Conservation (phyloP, 2,113 vertebrate genomes). For the Catharus bicknelli region DNA sequence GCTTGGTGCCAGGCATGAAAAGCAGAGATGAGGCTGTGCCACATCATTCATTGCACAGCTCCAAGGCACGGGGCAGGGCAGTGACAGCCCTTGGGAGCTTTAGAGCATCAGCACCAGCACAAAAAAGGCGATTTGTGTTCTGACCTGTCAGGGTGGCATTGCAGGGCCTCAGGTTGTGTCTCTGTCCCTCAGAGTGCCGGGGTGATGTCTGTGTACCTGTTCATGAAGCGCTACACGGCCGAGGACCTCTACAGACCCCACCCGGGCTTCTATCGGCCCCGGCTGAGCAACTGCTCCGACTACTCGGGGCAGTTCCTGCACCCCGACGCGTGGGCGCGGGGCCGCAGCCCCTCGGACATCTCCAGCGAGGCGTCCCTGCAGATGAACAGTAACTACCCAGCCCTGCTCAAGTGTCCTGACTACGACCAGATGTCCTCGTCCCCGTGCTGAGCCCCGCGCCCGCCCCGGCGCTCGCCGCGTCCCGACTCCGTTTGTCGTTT, state of each 20-base stretch:
- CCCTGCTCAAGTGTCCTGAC: conserved; percentile 89
- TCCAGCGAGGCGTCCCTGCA: conserved; percentile 89
- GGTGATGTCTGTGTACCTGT: conserved; percentile 92
- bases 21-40: neutral
- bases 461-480: neutral
- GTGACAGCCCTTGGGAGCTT: accelerated
- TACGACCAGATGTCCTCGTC: conserved; percentile 93
- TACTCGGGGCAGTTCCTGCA: conserved; percentile 92
- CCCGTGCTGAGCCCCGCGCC: conserved; percentile 79
- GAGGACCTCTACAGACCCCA: conserved; percentile 89
- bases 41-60: accelerated
- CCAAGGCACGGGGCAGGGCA: accelerated
- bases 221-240: conserved; percentile 91
- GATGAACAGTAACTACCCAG: conserved; percentile 89
- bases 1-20: accelerated
- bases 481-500: neutral
- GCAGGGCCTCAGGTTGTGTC: neutral
- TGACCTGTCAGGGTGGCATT: too few relatives aligned
- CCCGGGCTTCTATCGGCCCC: conserved; percentile 86
- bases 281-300: conserved; percentile 92
- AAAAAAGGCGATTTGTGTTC: accelerated
- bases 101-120: neutral
- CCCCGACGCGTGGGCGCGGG: conserved; percentile 83
- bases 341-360: conserved; percentile 87
- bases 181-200: conserved; percentile 80